Evolutionary conservation across 2,888 invertebrate species (phyloP).

Genomic region (Biston betularia): DNA sequence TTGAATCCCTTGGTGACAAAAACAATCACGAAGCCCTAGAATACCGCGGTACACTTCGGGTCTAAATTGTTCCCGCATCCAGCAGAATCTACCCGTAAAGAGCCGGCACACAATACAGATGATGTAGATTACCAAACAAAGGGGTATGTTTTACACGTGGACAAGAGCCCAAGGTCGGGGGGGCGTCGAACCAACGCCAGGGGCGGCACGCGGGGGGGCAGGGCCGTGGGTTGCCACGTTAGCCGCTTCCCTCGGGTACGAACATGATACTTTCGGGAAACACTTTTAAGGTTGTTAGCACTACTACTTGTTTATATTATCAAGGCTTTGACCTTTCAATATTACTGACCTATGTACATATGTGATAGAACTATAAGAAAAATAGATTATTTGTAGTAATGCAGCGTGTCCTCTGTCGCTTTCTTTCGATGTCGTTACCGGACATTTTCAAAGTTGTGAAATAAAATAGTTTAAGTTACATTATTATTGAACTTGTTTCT

Average conservation of each 20-base stretch:
- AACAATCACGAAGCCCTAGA: no score
- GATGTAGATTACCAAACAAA: conserved; percentile 38
- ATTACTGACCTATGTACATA: conserved; percentile 18
- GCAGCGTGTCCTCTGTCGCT: no score
- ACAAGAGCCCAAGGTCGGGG: conserved; percentile 60
- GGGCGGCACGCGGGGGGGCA: conserved; percentile 23
- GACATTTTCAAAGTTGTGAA: no score
- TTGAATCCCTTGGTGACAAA: no score
- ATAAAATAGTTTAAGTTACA: no score
- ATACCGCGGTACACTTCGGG: no score
- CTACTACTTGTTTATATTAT: conserved; percentile 18
- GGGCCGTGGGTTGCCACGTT: conserved; percentile 19
- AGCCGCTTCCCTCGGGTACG: background rate
- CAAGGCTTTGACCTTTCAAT: conserved; percentile 16
- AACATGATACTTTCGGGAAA: conserved; percentile 3
- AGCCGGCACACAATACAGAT: conserved; percentile 33
- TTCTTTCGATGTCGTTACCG: no score
- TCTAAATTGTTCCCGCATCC: conserved; percentile 2
- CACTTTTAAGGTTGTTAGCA: conserved; percentile 14
- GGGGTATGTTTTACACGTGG: conserved; percentile 56
- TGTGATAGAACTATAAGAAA: no score
- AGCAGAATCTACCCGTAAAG: conserved; percentile 18
- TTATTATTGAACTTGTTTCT: no score
- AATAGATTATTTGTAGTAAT: no score
- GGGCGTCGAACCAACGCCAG: conserved; percentile 62